Percentiles rank a stretch among this genome's conserved stretches.
Conservation (phyloP, 2,797 vertebrate genomes). For the Chrosomus eos region DNA sequence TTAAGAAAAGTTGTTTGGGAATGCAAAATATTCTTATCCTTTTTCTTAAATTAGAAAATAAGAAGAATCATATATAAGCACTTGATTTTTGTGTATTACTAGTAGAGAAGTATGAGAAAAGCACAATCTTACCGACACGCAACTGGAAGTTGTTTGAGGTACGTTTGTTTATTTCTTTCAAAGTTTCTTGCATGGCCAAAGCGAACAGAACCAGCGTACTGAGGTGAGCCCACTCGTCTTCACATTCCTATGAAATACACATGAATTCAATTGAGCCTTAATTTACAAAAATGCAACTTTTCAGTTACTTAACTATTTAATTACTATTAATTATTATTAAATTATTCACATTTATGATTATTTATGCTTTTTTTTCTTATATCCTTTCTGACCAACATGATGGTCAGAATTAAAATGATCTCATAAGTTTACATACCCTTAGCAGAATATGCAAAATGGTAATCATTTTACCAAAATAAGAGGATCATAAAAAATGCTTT, state of each 20-base stretch:
- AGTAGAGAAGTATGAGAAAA: background rate
- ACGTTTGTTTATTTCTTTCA: constrained; percentile 88
- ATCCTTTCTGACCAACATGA: background rate
- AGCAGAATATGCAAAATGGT: background rate
- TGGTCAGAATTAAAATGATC: background rate
- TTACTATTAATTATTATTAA: background rate
- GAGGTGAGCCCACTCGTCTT: constrained; percentile 73
- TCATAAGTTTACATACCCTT: background rate
- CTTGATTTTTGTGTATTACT: background rate
- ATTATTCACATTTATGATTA: background rate
- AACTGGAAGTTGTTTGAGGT: constrained; percentile 88
- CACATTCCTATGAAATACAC: constrained; percentile 36
- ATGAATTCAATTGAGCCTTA: background rate
- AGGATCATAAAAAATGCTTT: background rate
- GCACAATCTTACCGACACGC: constrained; percentile 73
- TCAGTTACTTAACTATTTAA: background rate
- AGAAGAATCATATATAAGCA: background rate
- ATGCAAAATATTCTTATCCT: no score
- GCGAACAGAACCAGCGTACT: constrained; percentile 85
- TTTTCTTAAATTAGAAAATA: no score
- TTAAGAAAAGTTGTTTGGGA: no score
- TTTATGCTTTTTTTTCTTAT: background rate
- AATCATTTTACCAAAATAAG: background rate
- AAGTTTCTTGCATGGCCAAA: constrained; percentile 87
- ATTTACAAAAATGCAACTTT: background rate